These are phyloP conservation scores for Argyra leucocephala DNA, from an alignment of 2,888 invertebrate species.

Conservation along the genomic window DNA sequence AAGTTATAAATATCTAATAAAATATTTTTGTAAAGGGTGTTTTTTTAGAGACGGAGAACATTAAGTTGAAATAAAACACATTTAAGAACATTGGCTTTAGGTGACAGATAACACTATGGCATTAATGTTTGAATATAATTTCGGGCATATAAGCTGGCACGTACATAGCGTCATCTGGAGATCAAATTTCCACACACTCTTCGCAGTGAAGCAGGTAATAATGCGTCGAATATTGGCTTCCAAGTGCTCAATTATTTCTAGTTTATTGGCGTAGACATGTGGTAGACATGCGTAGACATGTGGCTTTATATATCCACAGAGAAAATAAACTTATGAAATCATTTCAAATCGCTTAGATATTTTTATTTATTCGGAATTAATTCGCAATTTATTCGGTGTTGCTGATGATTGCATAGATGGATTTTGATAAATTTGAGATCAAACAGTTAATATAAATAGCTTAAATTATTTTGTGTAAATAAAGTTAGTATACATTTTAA, in stretches of 20 bases:
- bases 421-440: no score
- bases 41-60: no score
- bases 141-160: not conserved
- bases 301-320: constrained; percentile 11
- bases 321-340: no score
- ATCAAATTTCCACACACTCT: constrained; percentile 10
- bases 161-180: constrained; percentile 4
- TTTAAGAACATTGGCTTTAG: constrained; percentile 2
- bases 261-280: constrained; percentile 11
- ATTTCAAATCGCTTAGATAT: no score
- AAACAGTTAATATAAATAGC: no score
- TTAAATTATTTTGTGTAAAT: no score
- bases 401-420: no score
- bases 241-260: constrained; percentile 9
- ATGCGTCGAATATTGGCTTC: constrained; percentile 11
- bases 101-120: constrained; percentile 10
- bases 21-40: no score
- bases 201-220: constrained; percentile 7
- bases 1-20: no score
- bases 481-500: no score
- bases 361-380: no score
- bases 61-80: constrained; percentile 10
- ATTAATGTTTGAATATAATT: constrained; percentile 11
- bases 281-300: constrained; percentile 1
- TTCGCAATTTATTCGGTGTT: no score